Base-by-base conservation (phyloP, 2,113 vertebrate genomes). In the Polyodon spathula region DNA sequence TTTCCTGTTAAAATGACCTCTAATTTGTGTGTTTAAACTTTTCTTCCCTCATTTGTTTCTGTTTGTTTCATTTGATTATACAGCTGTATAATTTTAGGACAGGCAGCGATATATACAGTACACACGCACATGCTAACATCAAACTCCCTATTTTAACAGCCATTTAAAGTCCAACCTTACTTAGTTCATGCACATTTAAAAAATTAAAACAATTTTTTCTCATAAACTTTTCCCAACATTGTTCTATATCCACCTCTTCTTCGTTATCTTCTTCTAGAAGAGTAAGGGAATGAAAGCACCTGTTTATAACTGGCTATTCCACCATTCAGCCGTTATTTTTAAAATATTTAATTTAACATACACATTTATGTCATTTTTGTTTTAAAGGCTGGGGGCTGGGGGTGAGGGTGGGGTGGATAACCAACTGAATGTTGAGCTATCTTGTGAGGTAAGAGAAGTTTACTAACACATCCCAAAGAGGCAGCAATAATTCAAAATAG, bases 1-100 rank as follows among this genome's bases (percentile, higher is more conserved):
- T 77, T 56, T 63, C 27, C 51, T 55, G 81, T 81, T 75, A 84
- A 83, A 84, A 85, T 79, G 81, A 76, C 69, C 70, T 81, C 67
- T 27, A 27, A 27, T 27, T 77, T 72, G 71, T 68, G 62, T 70
- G 61, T 65, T 70, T 74, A 66, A 56, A 40, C 59, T 77, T 78
- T 68, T 69, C 73, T 80, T 86, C 81, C 72, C 62, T 76, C 44
- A 15, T 75, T 82, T 70, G 77, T 76, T 80, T 81, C 77, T 75
- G 81, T 81, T n/a, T n/a, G n/a, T n/a, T n/a, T n/a, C n/a, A n/a
- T n/a, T n/a, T n/a, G n/a, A n/a, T n/a, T 79, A 69, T 84, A n/a
- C 81, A 78, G 80, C 73, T 84, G 77, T 81, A 84, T 84, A 50
- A 84, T 71, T 66, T 85, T 79, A 76, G 73, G 42, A 84, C 83